Percentiles rank a stretch among this genome's conserved stretches.
Evolutionary conservation across 2,113 vertebrate species (phyloP).

Genomic region (Dipodomys stephensi): DNA sequence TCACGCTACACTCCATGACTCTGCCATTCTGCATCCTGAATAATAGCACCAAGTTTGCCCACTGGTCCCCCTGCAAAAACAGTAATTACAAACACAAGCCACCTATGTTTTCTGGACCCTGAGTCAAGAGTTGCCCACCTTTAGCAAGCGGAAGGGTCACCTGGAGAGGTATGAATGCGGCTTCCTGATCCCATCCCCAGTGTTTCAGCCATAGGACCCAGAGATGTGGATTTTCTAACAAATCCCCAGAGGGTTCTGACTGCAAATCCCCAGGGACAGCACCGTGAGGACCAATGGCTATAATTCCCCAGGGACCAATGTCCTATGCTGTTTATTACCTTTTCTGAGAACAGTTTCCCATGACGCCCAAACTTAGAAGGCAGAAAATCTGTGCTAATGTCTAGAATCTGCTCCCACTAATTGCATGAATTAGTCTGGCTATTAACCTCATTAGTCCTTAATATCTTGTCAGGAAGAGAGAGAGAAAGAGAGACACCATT

Average conservation of each 20-base stretch:
- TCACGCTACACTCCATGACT: fast-evolving
- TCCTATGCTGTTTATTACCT: neutral
- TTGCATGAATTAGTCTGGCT: fast-evolving
- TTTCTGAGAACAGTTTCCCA: neutral
- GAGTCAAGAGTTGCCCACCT: neutral
- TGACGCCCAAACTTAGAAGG: neutral
- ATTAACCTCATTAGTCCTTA: neutral
- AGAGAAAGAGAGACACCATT: neutral
- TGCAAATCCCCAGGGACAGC: neutral
- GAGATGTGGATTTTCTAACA: neutral
- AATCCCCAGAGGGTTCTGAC: neutral
- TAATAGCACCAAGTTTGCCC: fast-evolving
- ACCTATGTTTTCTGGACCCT: neutral
- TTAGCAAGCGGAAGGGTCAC: neutral
- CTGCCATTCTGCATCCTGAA: fast-evolving
- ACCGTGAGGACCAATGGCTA: no score
- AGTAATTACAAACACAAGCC: neutral
- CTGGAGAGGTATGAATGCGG: neutral
- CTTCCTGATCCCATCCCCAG: neutral
- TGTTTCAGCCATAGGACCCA: neutral
- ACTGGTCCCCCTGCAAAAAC: neutral
- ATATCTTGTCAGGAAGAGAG: neutral
- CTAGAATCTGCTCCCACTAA: neutral
- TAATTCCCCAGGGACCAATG: neutral
- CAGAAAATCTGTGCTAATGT: neutral